phyloP scores from a whole-genome alignment of 2,113 vertebrate species.

The Patagioenas fasciata region DNA sequence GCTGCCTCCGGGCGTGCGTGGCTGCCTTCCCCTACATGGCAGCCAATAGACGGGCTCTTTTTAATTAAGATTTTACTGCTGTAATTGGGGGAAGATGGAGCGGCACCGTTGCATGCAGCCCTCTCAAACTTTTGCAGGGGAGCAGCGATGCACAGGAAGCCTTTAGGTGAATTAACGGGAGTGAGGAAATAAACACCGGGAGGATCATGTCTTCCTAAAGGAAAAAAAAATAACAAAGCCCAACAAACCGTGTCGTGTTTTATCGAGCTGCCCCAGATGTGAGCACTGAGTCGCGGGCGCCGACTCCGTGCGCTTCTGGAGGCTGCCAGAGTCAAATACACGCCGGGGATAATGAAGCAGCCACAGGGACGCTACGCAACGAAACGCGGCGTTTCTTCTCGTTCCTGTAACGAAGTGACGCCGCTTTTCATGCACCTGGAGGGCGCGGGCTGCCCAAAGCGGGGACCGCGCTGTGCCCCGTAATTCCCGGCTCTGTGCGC shows the following conservation, averaged over 20 bases:
- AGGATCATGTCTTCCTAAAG: background rate
- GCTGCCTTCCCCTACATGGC: background rate
- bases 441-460: background rate
- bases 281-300: background rate
- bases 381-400: background rate
- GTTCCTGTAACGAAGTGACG: background rate
- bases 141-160: background rate
- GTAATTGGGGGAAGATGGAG: conserved; percentile 11
- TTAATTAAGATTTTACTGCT: conserved; percentile 52
- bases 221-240: background rate
- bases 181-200: background rate
- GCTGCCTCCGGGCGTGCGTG: background rate
- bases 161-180: background rate
- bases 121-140: background rate
- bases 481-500: background rate
- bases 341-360: background rate
- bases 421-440: background rate
- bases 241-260: background rate
- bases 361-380: background rate
- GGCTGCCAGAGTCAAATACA: background rate
- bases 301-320: background rate
- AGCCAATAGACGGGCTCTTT: conserved; percentile 10
- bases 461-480: background rate
- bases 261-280: background rate
- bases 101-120: background rate